phyloP scores from a whole-genome alignment of 2,113 vertebrate species.

The Trematocara macrostoma region DNA sequence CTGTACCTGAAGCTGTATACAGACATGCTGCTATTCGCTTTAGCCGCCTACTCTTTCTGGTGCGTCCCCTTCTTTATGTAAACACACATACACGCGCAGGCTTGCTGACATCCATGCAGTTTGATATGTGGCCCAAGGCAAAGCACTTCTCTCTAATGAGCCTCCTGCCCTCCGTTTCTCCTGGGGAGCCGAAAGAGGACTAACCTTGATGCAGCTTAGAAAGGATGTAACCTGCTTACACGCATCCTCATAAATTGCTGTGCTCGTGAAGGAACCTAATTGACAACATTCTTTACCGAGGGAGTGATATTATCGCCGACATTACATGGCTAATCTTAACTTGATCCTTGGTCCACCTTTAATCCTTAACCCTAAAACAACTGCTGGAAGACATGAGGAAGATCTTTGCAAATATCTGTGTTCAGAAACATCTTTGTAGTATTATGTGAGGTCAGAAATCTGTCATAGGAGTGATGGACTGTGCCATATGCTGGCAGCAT shows the following conservation, averaged over 20 bases:
- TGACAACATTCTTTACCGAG: background rate
- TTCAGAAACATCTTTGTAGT: background rate
- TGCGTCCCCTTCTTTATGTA: background rate
- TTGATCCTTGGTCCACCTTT: background rate
- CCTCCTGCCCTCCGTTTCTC: constrained; percentile 55
- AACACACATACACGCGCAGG: background rate
- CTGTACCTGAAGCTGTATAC: constrained; percentile 1
- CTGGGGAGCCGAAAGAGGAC: constrained; percentile 33
- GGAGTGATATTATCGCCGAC: background rate
- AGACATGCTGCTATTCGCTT: constrained; percentile 2
- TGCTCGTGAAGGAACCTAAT: background rate
- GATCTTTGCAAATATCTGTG: background rate
- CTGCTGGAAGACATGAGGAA: background rate
- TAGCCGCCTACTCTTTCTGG: constrained; percentile 7
- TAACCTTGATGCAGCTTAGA: constrained; percentile 54
- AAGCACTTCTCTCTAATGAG: constrained; percentile 65
- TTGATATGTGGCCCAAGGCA: constrained; percentile 58
- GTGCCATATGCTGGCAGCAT: background rate
- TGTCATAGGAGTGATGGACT: background rate
- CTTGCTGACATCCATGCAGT: constrained; percentile 27
- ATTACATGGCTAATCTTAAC: background rate
- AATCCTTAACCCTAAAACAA: background rate
- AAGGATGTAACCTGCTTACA: constrained; percentile 41
- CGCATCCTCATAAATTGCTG: background rate
- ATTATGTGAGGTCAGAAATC: background rate